A percentile compares a stretch with the other conserved stretches of the same genome.
Evolutionary conservation across 2,797 vertebrate genomes (phyloP).

Genomic region (Sparus aurata): DNA sequence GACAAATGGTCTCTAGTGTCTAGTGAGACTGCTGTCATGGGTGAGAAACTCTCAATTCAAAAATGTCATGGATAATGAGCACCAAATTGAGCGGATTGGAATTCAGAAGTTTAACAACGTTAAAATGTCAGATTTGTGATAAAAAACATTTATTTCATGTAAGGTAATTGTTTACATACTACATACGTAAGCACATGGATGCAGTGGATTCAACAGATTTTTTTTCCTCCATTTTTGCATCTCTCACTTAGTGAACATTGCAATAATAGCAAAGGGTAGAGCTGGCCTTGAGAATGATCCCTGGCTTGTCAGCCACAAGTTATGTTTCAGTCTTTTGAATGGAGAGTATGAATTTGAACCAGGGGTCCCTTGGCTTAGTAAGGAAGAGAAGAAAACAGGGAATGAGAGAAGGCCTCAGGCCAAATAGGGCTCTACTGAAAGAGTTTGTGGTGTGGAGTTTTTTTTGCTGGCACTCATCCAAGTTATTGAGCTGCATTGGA

Average conservation of each 20-base stretch:
- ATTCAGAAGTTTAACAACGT: constrained; percentile 78
- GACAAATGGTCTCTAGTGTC: constrained; percentile 36
- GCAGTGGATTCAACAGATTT: constrained; percentile 80
- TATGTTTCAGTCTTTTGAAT: constrained; percentile 78
- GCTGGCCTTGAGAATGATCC: constrained; percentile 73
- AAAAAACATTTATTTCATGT: constrained; percentile 89
- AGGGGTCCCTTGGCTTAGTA: constrained; percentile 80
- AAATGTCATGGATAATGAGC: constrained; percentile 54
- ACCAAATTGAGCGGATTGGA: constrained; percentile 71
- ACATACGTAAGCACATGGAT: constrained; percentile 86
- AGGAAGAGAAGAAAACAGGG: constrained; percentile 77
- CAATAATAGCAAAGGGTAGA: constrained; percentile 73
- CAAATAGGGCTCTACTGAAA: constrained; percentile 75
- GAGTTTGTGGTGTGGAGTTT: constrained; percentile 75
- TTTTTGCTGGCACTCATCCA: constrained; percentile 68
- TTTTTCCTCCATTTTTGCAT: constrained; percentile 72
- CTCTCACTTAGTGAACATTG: constrained; percentile 78
- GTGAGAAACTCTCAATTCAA: constrained; percentile 47
- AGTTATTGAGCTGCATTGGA: constrained; percentile 95
- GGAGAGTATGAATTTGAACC: constrained; percentile 73
- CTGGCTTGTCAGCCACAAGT: constrained; percentile 69
- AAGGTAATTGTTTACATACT: constrained; percentile 88
- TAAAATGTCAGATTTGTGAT: constrained; percentile 86
- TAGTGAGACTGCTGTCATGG: constrained; percentile 40
- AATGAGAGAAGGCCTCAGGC: constrained; percentile 83